These are phyloP conservation scores for Muscina levida DNA, from an alignment of 2,888 invertebrate genomes.

Conservation along the genomic window DNA sequence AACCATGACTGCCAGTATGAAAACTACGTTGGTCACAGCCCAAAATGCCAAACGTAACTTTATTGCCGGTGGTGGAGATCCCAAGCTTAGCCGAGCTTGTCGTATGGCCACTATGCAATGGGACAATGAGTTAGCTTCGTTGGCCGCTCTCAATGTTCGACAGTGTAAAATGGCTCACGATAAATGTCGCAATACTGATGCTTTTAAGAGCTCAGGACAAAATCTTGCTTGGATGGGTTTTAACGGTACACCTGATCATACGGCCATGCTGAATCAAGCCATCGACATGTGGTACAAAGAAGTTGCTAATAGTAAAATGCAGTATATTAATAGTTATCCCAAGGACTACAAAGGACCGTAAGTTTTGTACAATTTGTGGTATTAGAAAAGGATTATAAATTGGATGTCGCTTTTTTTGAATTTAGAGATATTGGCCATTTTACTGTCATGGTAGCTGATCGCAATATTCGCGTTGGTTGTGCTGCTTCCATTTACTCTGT, in stretches of 20 bases:
- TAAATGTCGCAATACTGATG: constrained; percentile 71
- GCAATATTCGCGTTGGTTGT: constrained; percentile 72
- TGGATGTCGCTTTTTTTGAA: neutral
- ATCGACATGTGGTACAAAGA: constrained; percentile 73
- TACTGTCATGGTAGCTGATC: constrained; percentile 73
- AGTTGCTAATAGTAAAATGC: constrained; percentile 35
- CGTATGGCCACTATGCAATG: constrained; percentile 75
- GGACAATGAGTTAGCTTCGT: constrained; percentile 72
- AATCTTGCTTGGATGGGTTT: constrained; percentile 70
- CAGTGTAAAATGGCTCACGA: constrained; percentile 72
- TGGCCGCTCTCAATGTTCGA: constrained; percentile 72
- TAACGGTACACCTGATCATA: constrained; percentile 28
- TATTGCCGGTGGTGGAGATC: constrained; percentile 65
- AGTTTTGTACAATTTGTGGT: constrained; percentile 30
- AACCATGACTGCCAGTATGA: neutral
- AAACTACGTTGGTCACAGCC: neutral
- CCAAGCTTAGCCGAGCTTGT: constrained; percentile 65
- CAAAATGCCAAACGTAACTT: constrained; percentile 56
- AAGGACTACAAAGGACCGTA: constrained; percentile 44
- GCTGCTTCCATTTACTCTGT: constrained; percentile 53
- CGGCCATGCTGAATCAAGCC: constrained; percentile 38
- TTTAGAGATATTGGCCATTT: constrained; percentile 76
- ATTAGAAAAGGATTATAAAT: constrained; percentile 21
- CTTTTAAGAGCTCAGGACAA: constrained; percentile 72
- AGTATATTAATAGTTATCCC: constrained; percentile 65